Conservation (phyloP, 2,888 invertebrate species). For the Meandrusa payeni region DNA sequence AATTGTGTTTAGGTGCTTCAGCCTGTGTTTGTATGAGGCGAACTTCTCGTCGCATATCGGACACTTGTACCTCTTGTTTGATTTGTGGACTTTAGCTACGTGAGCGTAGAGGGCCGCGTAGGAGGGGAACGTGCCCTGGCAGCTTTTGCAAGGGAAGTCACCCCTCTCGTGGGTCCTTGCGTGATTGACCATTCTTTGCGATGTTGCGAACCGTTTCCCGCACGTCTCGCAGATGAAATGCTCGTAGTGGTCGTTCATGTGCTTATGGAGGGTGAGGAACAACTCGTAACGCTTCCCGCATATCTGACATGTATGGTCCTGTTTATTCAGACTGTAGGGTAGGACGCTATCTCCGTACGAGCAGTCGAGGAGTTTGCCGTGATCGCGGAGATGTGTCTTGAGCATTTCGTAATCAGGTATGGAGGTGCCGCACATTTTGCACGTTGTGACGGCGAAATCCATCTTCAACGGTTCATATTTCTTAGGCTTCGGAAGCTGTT, state of each 20-base stretch:
- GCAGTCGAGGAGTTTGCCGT: constrained; percentile 54
- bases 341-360: constrained; percentile 63
- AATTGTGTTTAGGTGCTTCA: constrained; percentile 60
- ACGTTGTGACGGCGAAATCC: constrained; percentile 56
- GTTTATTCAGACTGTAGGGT: constrained; percentile 65
- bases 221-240: constrained; percentile 73
- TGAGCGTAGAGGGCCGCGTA: constrained; percentile 62
- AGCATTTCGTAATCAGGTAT: constrained; percentile 53
- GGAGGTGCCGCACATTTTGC: constrained; percentile 53
- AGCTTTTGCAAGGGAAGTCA: constrained; percentile 63
- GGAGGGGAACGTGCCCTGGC: constrained; percentile 53
- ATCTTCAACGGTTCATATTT: constrained; percentile 72
- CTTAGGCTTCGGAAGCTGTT: constrained; percentile 50
- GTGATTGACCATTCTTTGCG: constrained; percentile 67
- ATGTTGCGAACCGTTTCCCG: constrained; percentile 66
- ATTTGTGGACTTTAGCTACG: constrained; percentile 58
- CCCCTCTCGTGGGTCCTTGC: constrained; percentile 61
- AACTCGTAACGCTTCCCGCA: constrained; percentile 69
- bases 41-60: constrained; percentile 72
- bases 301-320: constrained; percentile 62
- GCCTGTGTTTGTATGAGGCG: constrained; percentile 61
- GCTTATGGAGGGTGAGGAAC: constrained; percentile 68
- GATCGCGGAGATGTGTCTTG: constrained; percentile 56
- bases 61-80: constrained; percentile 69
- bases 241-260: constrained; percentile 72